These are phyloP conservation scores for Drosophila tropicalis DNA, from an alignment of 1,140 invertebrate genomes.

Conservation along the genomic window DNA sequence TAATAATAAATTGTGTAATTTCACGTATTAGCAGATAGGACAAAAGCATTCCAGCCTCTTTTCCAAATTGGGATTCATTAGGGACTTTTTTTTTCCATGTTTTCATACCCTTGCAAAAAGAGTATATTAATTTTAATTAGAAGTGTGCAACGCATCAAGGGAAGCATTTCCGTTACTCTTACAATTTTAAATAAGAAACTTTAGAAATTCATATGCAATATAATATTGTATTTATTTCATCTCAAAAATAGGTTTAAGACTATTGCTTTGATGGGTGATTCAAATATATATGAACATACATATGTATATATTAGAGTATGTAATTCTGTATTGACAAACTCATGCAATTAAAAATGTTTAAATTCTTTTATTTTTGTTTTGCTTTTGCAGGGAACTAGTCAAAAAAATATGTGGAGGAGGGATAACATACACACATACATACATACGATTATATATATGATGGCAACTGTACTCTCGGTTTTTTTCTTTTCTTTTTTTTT, in stretches of 20 bases:
- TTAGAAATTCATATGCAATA: background rate
- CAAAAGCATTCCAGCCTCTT: no score
- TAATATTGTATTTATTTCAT: slow-evolving; percentile 27
- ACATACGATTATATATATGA: slow-evolving; percentile 28
- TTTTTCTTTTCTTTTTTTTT: slow-evolving; percentile 1
- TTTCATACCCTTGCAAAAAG: no score
- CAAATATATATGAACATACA: slow-evolving; percentile 24
- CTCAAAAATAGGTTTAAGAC: slow-evolving; percentile 48
- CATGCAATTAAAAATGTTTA: slow-evolving; percentile 41
- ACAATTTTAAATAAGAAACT: background rate
- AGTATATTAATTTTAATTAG: no score
- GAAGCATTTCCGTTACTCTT: no score
- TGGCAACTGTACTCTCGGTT: slow-evolving; percentile 34
- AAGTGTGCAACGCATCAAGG: no score
- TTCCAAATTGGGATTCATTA: no score
- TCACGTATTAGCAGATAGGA: no score
- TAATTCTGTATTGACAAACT: slow-evolving; percentile 28
- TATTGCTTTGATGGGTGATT: slow-evolving; percentile 36
- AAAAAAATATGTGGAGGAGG: slow-evolving; percentile 29
- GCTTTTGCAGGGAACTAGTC: slow-evolving; percentile 31
- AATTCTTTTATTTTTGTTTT: background rate
- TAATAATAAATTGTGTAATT: no score
- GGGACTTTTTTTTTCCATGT: no score
- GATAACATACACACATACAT: slow-evolving; percentile 40
- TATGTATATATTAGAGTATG: slow-evolving; percentile 32